Evolutionary conservation across 2,113 vertebrate genomes (phyloP).

Genomic region (Takifugu flavidus): DNA sequence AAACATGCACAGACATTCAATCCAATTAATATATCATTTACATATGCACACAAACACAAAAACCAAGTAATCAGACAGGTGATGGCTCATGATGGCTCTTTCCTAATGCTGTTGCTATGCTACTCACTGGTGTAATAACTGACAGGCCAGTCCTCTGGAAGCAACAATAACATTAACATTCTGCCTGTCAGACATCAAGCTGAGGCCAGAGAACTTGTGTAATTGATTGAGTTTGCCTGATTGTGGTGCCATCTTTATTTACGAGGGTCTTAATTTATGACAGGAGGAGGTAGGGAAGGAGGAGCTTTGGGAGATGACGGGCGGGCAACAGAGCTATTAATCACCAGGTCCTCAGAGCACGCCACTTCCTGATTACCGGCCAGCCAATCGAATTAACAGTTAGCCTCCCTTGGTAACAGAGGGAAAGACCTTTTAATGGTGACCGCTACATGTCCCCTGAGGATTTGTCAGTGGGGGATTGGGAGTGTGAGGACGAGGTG

Average conservation of each 20-base stretch:
- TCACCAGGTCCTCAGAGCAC: constrained; percentile 84
- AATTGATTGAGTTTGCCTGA: constrained; percentile 95
- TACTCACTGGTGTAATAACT: constrained; percentile 66
- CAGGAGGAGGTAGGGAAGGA: constrained; percentile 78
- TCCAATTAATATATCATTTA: constrained; percentile 11
- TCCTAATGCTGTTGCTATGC: constrained; percentile 64
- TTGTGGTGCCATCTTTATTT: constrained; percentile 95
- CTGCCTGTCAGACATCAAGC: constrained; percentile 76
- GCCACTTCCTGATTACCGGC: constrained; percentile 86
- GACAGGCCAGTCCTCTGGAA: constrained; percentile 80
- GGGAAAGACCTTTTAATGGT: constrained; percentile 97
- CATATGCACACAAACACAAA: constrained; percentile 6
- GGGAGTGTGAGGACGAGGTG: constrained; percentile 70
- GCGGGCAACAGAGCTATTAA: constrained; percentile 86
- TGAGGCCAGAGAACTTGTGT: constrained; percentile 79
- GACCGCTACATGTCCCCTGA: constrained; percentile 84
- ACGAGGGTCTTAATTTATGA: constrained; percentile 98
- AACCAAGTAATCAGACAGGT: constrained; percentile 61
- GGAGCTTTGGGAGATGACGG: constrained; percentile 85
- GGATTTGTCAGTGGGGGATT: constrained; percentile 60
- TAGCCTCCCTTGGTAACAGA: constrained; percentile 85
- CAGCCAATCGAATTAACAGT: constrained; percentile 97
- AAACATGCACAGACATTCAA: constrained; percentile 10
- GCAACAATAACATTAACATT: constrained; percentile 82
- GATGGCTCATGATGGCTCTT: constrained; percentile 65